Evolutionary conservation across 2,888 invertebrate genomes (phyloP).

Genomic region (Acleris holmiana): DNA sequence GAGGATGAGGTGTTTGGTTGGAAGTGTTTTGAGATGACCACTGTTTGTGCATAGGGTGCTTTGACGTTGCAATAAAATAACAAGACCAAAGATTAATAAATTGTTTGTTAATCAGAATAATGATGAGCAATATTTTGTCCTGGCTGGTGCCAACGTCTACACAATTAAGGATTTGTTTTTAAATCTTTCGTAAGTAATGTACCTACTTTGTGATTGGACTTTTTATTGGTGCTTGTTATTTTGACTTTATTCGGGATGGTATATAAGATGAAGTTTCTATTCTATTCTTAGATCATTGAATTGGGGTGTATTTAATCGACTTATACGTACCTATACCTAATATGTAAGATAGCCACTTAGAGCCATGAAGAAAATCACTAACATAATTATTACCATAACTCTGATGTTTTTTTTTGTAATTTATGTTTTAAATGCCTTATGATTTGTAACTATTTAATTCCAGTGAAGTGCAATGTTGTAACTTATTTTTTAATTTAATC

Average conservation of each 20-base stretch:
- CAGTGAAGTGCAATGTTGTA: slow-evolving; percentile 18
- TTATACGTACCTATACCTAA: slow-evolving; percentile 32
- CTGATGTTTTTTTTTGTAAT: slow-evolving; percentile 19
- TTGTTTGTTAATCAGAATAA: slow-evolving; percentile 50
- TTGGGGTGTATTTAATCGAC: slow-evolving; percentile 34
- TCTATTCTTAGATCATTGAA: slow-evolving; percentile 26
- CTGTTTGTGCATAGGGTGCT: slow-evolving; percentile 26
- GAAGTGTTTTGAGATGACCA: slow-evolving; percentile 26
- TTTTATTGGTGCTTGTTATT: slow-evolving; percentile 43
- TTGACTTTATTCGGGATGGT: slow-evolving; percentile 35
- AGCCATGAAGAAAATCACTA: slow-evolving; percentile 33
- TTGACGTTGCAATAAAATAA: slow-evolving; percentile 62
- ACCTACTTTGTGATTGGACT: slow-evolving; percentile 32
- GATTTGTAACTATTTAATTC: slow-evolving; percentile 20
- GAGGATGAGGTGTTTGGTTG: slow-evolving; percentile 8
- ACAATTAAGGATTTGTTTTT: slow-evolving; percentile 51
- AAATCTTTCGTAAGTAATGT: slow-evolving; percentile 44
- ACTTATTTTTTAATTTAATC: slow-evolving; percentile 24
- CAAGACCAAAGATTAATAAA: slow-evolving; percentile 76
- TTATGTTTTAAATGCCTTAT: slow-evolving; percentile 28
- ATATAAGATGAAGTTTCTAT: slow-evolving; percentile 29
- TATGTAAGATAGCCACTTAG: slow-evolving; percentile 29
- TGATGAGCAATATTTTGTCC: slow-evolving; percentile 54
- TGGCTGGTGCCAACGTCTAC: slow-evolving; percentile 62
- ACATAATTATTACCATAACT: slow-evolving; percentile 29